Base-by-base conservation (phyloP, 2,888 invertebrate genomes). In the Sphaerophoria rueppellii region DNA sequence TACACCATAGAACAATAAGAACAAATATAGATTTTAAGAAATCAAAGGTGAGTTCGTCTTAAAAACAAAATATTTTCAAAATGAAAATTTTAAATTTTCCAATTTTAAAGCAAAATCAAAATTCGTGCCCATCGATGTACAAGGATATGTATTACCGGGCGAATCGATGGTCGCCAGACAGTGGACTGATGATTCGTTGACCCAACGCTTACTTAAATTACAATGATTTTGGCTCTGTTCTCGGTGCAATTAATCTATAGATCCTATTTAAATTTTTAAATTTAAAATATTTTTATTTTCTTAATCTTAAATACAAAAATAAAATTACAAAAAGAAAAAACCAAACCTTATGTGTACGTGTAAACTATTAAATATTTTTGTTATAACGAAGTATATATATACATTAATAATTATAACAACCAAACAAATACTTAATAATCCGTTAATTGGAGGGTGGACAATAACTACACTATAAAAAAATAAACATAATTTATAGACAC, bases 21-120 rank as follows among this genome's bases (percentile, higher is more conserved):
- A 99, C 99, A 88, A 99, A 99, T 92, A 99, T 99, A 92, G 98
- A 99, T 93, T 98, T 98, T 93, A 95, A 95, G 92, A 95, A 95
- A 91, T 92, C 93, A 89, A 92, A 92, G 91, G 92, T 92, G 85
- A 89, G 89, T 88, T 55, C 9, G 43, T 12, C 4, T 43, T 7
- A 61, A 16, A 37, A n/a, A 24, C 24, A 24, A 24, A 50, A 11
- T 6, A 37, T 32, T 0, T 46, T 14, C n/a, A n/a, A 5, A n/a
- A 9, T 1, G 16, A 2, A 35, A 2, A 34, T 32, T 58, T 34
- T 16, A 37, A 61, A 34, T 55, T 70, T 50, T 11, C 32, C 52
- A 9, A 32, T 43, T 37, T 69, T 11, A 37, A 81, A 79, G 60
- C 88, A 90, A 89, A 90, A 89, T 90, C 90, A 95, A 94, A 94